phyloP scores from a whole-genome alignment of 2,797 vertebrate species.

The Cirrhinus molitorella region DNA sequence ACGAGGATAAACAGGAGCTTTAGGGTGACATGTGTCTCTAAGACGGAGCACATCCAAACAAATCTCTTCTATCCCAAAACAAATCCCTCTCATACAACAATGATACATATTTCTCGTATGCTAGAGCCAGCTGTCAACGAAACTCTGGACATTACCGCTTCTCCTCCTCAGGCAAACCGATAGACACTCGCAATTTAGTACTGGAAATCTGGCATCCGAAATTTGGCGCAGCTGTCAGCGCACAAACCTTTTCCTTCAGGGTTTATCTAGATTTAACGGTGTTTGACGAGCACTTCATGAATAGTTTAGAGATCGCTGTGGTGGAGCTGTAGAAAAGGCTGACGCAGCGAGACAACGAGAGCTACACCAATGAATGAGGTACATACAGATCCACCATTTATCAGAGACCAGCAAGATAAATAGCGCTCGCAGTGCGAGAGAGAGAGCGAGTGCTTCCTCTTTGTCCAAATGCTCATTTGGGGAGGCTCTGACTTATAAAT shows the following conservation, averaged over 20 bases:
- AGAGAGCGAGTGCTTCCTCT: constrained; percentile 19
- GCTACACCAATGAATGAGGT: constrained; percentile 33
- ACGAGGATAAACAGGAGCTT: constrained; percentile 57
- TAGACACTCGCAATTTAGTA: constrained; percentile 9
- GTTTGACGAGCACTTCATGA: constrained; percentile 45
- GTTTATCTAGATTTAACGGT: constrained; percentile 42
- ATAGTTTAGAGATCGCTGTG: constrained; percentile 34
- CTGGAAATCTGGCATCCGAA: constrained; percentile 19
- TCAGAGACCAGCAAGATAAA: constrained; percentile 32
- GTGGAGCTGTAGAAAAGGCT: constrained; percentile 24
- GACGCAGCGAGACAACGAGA: constrained; percentile 34
- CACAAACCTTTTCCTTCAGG: constrained; percentile 40
- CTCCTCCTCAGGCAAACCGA: neutral
- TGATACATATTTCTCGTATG: constrained; percentile 39
- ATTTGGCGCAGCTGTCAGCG: constrained; percentile 17
- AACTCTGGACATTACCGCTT: constrained; percentile 3
- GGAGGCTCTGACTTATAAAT: constrained; percentile 50
- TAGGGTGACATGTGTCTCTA: constrained; percentile 50
- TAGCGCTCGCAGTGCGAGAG: constrained; percentile 3
- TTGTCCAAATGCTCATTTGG: constrained; percentile 31
- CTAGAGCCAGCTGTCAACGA: constrained; percentile 9
- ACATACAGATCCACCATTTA: constrained; percentile 9
- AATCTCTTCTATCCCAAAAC: constrained; percentile 48
- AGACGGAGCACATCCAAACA: constrained; percentile 55
- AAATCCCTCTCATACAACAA: constrained; percentile 39